phyloP scores from a whole-genome alignment of 2,113 vertebrate species.

The Arvicanthis niloticus region DNA sequence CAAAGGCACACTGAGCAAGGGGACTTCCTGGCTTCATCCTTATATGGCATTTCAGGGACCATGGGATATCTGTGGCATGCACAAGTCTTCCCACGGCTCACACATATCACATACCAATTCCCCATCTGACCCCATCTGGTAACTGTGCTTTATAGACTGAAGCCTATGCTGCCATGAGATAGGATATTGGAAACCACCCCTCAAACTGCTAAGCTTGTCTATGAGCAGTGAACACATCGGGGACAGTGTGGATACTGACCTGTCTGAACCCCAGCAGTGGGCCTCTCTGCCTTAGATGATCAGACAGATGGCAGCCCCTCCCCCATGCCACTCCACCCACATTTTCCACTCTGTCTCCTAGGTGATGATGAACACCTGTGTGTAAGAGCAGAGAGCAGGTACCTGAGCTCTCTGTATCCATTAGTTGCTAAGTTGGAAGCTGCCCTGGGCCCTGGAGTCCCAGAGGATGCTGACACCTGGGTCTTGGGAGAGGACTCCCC shows the following conservation, averaged over 20 bases:
- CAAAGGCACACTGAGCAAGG: not conserved
- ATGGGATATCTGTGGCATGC: not conserved
- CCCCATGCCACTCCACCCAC: not conserved
- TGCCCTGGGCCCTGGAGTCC: not conserved
- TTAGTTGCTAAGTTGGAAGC: slow-evolving; percentile 50
- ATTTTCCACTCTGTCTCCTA: slow-evolving; percentile 11
- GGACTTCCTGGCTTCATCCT: not conserved
- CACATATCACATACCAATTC: not conserved
- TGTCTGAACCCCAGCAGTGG: not conserved
- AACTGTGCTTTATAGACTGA: not conserved
- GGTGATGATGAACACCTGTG: not conserved
- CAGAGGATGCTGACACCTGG: not conserved
- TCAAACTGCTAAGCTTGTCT: not conserved
- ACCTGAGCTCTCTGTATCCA: not conserved
- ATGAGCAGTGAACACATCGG: rapidly evolving
- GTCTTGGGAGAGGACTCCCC: not conserved
- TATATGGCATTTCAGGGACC: not conserved
- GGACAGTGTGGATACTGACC: not conserved
- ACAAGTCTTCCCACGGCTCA: not conserved
- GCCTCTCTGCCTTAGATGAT: not conserved
- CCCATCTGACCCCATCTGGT: not conserved
- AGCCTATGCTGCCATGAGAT: not conserved
- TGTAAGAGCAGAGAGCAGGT: slow-evolving; percentile 12
- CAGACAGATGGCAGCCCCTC: slow-evolving; percentile 50
- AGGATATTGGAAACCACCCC: rapidly evolving